Evolutionary conservation across 2,797 vertebrate species (phyloP).

Genomic region (Ispidina lecontei): DNA sequence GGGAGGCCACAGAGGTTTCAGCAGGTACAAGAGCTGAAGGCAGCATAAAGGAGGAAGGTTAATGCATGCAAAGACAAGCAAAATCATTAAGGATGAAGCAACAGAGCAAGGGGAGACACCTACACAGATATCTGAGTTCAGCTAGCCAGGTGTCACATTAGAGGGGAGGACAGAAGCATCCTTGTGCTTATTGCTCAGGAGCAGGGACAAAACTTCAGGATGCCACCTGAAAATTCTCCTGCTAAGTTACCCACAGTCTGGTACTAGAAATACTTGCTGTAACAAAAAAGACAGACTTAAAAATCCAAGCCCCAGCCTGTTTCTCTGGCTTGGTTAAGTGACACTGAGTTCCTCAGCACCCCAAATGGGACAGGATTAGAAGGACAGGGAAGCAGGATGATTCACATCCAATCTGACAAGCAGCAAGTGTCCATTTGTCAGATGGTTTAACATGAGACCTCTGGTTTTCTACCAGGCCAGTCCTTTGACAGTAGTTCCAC

Average conservation of each 20-base stretch:
- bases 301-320: not conserved
- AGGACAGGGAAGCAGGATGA: not conserved
- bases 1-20: not conserved
- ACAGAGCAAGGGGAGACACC: not conserved
- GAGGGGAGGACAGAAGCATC: constrained; percentile 10
- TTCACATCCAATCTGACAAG: not conserved
- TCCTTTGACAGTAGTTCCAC: not conserved
- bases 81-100: constrained; percentile 38
- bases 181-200: not conserved
- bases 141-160: not conserved
- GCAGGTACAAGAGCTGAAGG: not conserved
- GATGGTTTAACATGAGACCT: not conserved
- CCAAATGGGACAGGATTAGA: not conserved
- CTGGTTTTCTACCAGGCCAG: not conserved
- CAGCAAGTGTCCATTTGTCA: not conserved
- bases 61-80: constrained; percentile 20
- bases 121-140: not conserved
- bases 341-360: not conserved
- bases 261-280: not conserved
- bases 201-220: not conserved
- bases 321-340: not conserved
- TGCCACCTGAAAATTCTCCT: not conserved
- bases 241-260: not conserved
- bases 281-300: not conserved
- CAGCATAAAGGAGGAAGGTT: constrained; percentile 18